Evolutionary conservation across 2,113 vertebrate genomes (phyloP).

Genomic region (Nyctereutes procyonoides): DNA sequence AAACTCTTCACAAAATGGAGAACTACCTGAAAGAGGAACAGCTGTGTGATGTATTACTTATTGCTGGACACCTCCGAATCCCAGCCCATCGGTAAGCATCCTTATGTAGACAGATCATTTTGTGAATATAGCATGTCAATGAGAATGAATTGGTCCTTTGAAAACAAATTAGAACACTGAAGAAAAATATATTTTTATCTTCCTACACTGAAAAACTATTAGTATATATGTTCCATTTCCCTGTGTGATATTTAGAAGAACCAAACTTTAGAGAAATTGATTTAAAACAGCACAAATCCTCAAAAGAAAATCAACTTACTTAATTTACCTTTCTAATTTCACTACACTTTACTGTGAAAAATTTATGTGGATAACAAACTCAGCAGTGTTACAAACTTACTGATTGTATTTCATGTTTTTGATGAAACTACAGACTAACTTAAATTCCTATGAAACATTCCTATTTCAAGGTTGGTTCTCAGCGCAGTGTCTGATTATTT

Average conservation of each 20-base stretch:
- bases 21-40: slow-evolving; percentile 97
- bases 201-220: neutral
- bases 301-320: slow-evolving; percentile 15
- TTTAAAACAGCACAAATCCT: neutral
- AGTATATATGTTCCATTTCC: neutral
- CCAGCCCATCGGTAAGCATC: slow-evolving; percentile 94
- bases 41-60: slow-evolving; percentile 96
- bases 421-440: neutral
- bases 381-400: neutral
- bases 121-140: neutral
- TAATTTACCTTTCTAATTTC: neutral
- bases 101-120: neutral
- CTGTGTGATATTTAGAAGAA: neutral
- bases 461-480: slow-evolving; percentile 92
- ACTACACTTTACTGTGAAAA: neutral
- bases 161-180: neutral
- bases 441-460: slow-evolving; percentile 28
- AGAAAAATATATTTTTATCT: neutral
- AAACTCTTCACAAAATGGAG: slow-evolving; percentile 97
- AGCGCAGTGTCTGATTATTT: slow-evolving; percentile 98
- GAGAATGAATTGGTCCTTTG: neutral
- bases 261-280: neutral
- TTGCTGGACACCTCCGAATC: slow-evolving; percentile 96
- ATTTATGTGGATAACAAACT: neutral
- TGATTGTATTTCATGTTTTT: neutral